Percentiles rank a stretch among this genome's conserved stretches.
phyloP scores from a whole-genome alignment of 2,888 invertebrate species.

The Hoplodrina ambigua region DNA sequence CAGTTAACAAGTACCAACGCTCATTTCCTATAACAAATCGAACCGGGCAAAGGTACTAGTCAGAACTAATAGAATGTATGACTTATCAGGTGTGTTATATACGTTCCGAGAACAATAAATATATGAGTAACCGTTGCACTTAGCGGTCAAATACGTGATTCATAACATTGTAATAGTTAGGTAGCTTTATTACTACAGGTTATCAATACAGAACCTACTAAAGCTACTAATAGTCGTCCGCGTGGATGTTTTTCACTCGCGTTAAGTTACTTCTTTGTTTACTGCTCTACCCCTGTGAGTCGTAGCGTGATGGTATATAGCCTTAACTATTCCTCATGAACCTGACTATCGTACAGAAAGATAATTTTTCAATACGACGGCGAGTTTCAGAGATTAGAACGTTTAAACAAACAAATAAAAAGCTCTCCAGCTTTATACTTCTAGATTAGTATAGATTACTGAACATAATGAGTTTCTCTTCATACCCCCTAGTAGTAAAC shows the following conservation, averaged over 20 bases:
- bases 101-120: conserved; percentile 51
- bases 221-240: conserved; percentile 37
- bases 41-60: conserved; percentile 16
- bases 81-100: conserved; percentile 47
- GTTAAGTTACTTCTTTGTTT: too few relatives aligned
- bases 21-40: conserved; percentile 27
- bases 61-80: conserved; percentile 28
- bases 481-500: conserved; percentile 23
- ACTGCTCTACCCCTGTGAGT: too few relatives aligned
- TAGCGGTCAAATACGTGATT: conserved; percentile 46
- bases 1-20: neutral
- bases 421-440: too few relatives aligned
- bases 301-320: too few relatives aligned
- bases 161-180: conserved; percentile 49
- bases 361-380: too few relatives aligned
- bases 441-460: conserved; percentile 22
- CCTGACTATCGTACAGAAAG: too few relatives aligned
- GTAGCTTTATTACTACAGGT: conserved; percentile 11
- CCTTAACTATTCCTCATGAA: too few relatives aligned
- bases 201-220: conserved; percentile 44
- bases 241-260: too few relatives aligned
- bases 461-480: conserved; percentile 39
- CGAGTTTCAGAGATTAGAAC: too few relatives aligned
- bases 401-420: too few relatives aligned
- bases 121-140: conserved; percentile 50